Conservation (phyloP, 1,140 invertebrate species). For the Dreissena polymorpha region DNA sequence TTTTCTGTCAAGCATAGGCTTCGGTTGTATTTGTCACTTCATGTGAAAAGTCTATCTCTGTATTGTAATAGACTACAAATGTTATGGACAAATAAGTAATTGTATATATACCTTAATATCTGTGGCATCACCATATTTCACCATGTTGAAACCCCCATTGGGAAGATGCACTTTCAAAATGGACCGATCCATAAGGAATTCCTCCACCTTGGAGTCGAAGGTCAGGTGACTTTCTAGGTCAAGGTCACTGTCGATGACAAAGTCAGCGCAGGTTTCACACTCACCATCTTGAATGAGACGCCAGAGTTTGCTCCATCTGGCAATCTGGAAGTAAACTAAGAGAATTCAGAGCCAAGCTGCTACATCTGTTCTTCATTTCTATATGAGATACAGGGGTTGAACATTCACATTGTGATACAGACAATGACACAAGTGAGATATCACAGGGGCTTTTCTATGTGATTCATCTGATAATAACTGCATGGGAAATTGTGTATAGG, state of each 20-base stretch:
- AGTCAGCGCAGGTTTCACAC: conserved; percentile 71
- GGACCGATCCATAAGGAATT: conserved; percentile 74
- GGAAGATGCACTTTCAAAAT: conserved; percentile 90
- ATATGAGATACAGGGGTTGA: too few relatives aligned
- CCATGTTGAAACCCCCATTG: conserved; percentile 94
- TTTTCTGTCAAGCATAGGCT: too few relatives aligned
- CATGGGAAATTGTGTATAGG: too few relatives aligned
- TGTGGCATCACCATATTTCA: conserved; percentile 92
- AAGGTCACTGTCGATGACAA: conserved; percentile 66
- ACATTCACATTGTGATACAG: too few relatives aligned
- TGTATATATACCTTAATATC: conserved; percentile 86
- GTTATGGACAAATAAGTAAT: background rate
- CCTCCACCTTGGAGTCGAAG: conserved; percentile 70
- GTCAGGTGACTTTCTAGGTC: conserved; percentile 65
- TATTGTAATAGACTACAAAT: too few relatives aligned
- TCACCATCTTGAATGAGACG: conserved; percentile 74
- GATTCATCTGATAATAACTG: too few relatives aligned
- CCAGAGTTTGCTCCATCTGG: conserved; percentile 74
- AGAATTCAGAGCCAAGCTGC: too few relatives aligned
- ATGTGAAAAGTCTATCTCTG: too few relatives aligned
- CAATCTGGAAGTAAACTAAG: conserved; percentile 63
- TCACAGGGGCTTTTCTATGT: too few relatives aligned
- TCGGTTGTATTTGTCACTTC: too few relatives aligned
- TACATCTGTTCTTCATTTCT: too few relatives aligned
- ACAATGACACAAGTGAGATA: too few relatives aligned